phyloP scores from a whole-genome alignment of 2,797 vertebrate genomes.

The Lagocephalus sceleratus region DNA sequence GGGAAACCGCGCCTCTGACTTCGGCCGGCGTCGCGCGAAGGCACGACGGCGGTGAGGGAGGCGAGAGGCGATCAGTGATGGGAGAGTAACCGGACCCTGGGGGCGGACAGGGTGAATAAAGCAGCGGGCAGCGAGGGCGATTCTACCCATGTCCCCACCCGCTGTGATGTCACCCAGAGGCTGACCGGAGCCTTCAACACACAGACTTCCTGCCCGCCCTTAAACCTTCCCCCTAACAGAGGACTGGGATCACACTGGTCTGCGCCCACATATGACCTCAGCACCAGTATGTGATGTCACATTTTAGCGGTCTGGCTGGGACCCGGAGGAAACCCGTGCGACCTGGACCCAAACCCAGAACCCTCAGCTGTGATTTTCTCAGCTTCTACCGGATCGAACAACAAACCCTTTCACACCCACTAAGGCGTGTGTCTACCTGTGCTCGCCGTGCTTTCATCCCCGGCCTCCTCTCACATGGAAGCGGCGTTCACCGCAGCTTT shows the following conservation, averaged over 20 bases:
- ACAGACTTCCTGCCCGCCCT: no score
- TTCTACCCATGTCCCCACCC: conserved; percentile 47
- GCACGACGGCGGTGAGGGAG: conserved; percentile 19
- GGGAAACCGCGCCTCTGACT: no score
- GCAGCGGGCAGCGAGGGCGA: conserved; percentile 45
- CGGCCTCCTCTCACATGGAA: not conserved
- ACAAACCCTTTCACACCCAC: no score
- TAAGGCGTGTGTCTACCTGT: not conserved
- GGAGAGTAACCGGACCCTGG: conserved; percentile 42
- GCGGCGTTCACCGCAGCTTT: not conserved
- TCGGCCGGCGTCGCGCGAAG: conserved; percentile 1
- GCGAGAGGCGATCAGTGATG: conserved; percentile 31
- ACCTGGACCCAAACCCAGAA: no score
- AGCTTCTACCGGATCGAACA: no score
- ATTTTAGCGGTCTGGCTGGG: no score
- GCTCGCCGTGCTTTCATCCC: not conserved
- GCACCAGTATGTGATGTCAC: conserved; percentile 47
- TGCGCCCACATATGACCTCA: conserved; percentile 47
- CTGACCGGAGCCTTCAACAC: no score
- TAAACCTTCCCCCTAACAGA: conserved; percentile 21
- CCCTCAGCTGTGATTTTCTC: no score
- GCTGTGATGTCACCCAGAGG: conserved; percentile 59
- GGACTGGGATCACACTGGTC: conserved; percentile 23
- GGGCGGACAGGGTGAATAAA: conserved; percentile 59
- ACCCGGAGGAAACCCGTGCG: no score